Percentiles rank a stretch among this genome's conserved stretches.
Evolutionary conservation across 2,797 vertebrate genomes (phyloP).

Genomic region (Liasis olivaceus): DNA sequence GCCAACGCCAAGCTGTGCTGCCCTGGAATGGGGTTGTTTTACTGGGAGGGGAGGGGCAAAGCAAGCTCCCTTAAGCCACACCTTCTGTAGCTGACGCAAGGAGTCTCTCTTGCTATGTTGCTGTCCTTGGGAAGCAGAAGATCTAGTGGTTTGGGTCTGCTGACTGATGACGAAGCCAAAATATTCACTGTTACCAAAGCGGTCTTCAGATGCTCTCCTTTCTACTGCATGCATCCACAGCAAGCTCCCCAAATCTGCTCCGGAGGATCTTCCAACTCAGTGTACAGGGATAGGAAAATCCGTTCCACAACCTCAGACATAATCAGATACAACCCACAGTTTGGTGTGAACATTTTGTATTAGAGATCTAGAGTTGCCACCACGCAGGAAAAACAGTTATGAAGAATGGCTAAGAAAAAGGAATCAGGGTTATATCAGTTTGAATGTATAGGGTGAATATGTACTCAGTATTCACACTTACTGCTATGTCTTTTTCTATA

Average conservation of each 20-base stretch:
- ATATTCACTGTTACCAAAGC: not conserved
- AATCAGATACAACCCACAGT: not conserved
- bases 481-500: slow-evolving; percentile 14
- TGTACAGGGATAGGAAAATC: not conserved
- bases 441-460: slow-evolving; percentile 29
- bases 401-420: not conserved
- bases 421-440: not conserved
- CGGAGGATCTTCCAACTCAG: not conserved
- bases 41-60: not conserved
- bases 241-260: not conserved
- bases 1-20: too few relatives aligned
- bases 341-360: slow-evolving; percentile 55
- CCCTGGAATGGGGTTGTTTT: not conserved
- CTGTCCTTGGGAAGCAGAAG: not conserved
- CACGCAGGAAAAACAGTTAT: slow-evolving; percentile 18
- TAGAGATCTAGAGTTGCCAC: not conserved
- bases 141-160: not conserved
- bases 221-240: not conserved
- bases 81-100: not conserved
- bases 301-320: not conserved
- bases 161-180: not conserved
- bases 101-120: not conserved
- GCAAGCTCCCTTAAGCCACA: not conserved
- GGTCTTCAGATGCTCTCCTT: not conserved
- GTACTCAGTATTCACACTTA: slow-evolving; percentile 51